Percentiles rank a stretch among this genome's conserved stretches.
phyloP scores from a whole-genome alignment of 2,113 vertebrate species.

The Neodontobutis hainanensis region DNA sequence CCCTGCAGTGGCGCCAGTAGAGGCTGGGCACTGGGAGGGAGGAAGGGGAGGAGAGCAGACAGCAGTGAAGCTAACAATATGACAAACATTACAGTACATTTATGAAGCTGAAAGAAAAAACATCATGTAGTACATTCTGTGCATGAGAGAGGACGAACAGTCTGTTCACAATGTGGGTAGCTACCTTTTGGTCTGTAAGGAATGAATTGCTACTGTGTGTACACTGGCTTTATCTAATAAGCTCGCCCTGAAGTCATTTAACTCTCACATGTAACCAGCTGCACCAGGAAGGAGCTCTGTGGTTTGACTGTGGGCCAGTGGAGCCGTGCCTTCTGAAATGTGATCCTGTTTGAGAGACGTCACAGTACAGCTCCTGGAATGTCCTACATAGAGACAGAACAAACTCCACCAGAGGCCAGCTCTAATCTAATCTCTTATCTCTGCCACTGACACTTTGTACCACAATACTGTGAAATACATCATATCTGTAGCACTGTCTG shows the following conservation, averaged over 20 bases:
- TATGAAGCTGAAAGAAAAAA: conserved; percentile 36
- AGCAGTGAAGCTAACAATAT: conserved; percentile 17
- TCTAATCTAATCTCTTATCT: conserved; percentile 70
- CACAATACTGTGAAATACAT: conserved; percentile 25
- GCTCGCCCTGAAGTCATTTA: conserved; percentile 22
- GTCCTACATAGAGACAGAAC: conserved; percentile 57
- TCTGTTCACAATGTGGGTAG: conserved; percentile 8
- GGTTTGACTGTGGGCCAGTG: conserved; percentile 48
- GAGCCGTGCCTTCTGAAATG: conserved; percentile 60
- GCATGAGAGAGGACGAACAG: conserved; percentile 14
- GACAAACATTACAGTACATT: conserved; percentile 45
- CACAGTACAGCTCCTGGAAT: conserved; percentile 69
- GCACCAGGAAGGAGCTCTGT: conserved; percentile 45
- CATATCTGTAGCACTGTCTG: conserved; percentile 16
- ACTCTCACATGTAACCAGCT: conserved; percentile 48
- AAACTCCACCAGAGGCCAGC: conserved; percentile 48
- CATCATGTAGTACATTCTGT: conserved; percentile 20
- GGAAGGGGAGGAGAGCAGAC: conserved; percentile 31
- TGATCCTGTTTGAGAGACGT: conserved; percentile 60
- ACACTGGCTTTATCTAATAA: conserved; percentile 37
- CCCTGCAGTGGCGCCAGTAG: conserved; percentile 67
- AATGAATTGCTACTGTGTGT: conserved; percentile 42
- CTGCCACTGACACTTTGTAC: conserved; percentile 56
- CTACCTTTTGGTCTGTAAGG: conserved; percentile 20
- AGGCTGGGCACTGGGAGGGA: conserved; percentile 51